Percentiles rank a stretch among this genome's conserved stretches.
Evolutionary conservation across 2,888 invertebrate genomes (phyloP).

Genomic region (Polydrusus cervinus): DNA sequence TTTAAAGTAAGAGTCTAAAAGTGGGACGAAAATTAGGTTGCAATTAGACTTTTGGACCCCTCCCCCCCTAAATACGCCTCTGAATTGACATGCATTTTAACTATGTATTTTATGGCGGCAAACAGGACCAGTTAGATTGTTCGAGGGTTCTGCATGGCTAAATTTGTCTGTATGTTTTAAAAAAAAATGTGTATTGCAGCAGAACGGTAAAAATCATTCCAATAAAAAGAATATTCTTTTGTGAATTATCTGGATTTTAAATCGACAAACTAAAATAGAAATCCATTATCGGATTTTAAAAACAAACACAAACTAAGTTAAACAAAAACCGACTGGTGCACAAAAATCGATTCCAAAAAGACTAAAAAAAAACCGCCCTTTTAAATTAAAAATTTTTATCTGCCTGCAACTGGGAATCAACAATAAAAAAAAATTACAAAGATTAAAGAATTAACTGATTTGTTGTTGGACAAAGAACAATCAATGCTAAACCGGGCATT

Average conservation of each 20-base stretch:
- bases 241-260: constrained; percentile 36
- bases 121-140: too few species aligned
- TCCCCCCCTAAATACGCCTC: too few species aligned
- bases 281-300: constrained; percentile 51
- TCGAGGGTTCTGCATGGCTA: too few species aligned
- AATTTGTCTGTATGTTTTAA: not conserved
- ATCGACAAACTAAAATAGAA: constrained; percentile 50
- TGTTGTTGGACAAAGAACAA: constrained; percentile 61
- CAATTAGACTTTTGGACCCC: too few species aligned
- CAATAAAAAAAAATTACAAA: constrained; percentile 51
- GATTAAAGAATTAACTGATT: constrained; percentile 62
- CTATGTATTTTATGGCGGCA: too few species aligned
- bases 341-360: constrained; percentile 45
- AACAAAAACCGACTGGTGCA: constrained; percentile 45
- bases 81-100: too few species aligned
- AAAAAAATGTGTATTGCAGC: not conserved
- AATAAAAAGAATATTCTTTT: constrained; percentile 26
- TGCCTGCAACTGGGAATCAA: constrained; percentile 38
- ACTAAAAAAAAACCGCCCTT: constrained; percentile 31
- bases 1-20: too few species aligned
- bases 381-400: constrained; percentile 52
- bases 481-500: constrained; percentile 55
- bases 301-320: constrained; percentile 52
- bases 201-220: constrained; percentile 2
- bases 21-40: too few species aligned